Percentiles rank a stretch among this genome's conserved stretches.
Evolutionary conservation across 92 coral and sea anemone species (phyloP).

Genomic region (Epizoanthus scotinus): DNA sequence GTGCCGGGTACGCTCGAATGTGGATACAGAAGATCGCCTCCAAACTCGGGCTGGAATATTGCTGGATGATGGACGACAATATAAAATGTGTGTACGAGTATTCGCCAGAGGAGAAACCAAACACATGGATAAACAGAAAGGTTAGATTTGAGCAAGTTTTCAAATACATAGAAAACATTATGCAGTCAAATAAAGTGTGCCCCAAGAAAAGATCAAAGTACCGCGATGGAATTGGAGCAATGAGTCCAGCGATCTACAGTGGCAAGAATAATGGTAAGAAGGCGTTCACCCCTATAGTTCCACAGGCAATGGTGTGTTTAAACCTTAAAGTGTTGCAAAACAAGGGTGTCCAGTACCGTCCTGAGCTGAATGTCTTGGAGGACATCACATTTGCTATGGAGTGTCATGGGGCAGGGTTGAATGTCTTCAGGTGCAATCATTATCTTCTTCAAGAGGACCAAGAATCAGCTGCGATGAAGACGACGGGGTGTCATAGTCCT

Average conservation of each 20-base stretch:
- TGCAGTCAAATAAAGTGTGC: neutral
- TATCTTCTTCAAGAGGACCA: neutral
- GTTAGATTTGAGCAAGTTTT: slow-evolving; percentile 28
- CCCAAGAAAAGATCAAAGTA: no score
- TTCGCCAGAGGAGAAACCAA: slow-evolving; percentile 3
- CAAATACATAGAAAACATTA: slow-evolving; percentile 32
- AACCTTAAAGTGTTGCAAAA: slow-evolving; percentile 21
- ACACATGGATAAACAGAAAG: neutral
- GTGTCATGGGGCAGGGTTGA: slow-evolving; percentile 41
- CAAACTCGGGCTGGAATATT: slow-evolving; percentile 36
- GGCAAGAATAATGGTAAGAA: neutral
- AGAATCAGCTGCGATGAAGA: slow-evolving; percentile 2
- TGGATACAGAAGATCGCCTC: slow-evolving; percentile 63
- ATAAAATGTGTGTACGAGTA: slow-evolving; percentile 47
- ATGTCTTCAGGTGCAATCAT: slow-evolving; percentile 46
- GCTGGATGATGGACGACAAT: slow-evolving; percentile 65
- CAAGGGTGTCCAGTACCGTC: slow-evolving; percentile 46
- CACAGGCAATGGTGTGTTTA: slow-evolving; percentile 42
- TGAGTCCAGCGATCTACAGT: slow-evolving; percentile 42
- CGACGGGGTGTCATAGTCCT: slow-evolving; percentile 36
- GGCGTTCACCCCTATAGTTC: slow-evolving; percentile 35
- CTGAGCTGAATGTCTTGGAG: slow-evolving; percentile 37
- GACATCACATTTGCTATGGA: slow-evolving; percentile 57
- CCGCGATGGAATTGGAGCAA: slow-evolving; percentile 38
- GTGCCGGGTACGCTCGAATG: slow-evolving; percentile 45